Conservation (phyloP, 1,140 invertebrate genomes). For the Drosophila burlai region DNA sequence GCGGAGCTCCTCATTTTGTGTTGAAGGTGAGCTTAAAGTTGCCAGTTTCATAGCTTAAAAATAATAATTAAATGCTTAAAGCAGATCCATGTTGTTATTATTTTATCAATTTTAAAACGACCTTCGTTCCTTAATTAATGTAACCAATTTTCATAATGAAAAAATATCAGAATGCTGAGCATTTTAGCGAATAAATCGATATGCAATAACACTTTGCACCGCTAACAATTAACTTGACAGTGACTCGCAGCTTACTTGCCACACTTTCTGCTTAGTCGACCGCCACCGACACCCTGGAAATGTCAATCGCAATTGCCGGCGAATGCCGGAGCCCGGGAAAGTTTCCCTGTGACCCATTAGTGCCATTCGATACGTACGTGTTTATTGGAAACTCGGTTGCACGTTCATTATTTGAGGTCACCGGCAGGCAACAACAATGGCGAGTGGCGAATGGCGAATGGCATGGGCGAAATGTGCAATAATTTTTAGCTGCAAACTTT, state of each 20-base stretch:
- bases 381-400: slow-evolving; percentile 64
- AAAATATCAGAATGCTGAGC: not conserved
- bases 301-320: slow-evolving; percentile 55
- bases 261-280: slow-evolving; percentile 22
- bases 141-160: not conserved
- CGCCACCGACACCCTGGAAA: slow-evolving; percentile 10
- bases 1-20: not conserved
- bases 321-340: slow-evolving; percentile 41
- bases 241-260: slow-evolving; percentile 21
- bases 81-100: not conserved
- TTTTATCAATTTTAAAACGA: not conserved
- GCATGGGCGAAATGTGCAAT: slow-evolving; percentile 52
- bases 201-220: slow-evolving; percentile 18
- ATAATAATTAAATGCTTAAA: not conserved
- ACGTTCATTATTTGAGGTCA: slow-evolving; percentile 68
- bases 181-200: not conserved
- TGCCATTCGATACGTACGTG: slow-evolving; percentile 70
- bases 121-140: not conserved
- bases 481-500: slow-evolving; percentile 53
- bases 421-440: slow-evolving; percentile 19
- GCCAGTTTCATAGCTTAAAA: too few relatives aligned
- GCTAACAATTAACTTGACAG: slow-evolving; percentile 37
- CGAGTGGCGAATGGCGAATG: slow-evolving; percentile 2
- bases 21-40: not conserved
- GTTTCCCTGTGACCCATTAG: slow-evolving; percentile 53